Conservation (phyloP, 2,797 vertebrate species). For the Dendrocincla tyrannina region DNA sequence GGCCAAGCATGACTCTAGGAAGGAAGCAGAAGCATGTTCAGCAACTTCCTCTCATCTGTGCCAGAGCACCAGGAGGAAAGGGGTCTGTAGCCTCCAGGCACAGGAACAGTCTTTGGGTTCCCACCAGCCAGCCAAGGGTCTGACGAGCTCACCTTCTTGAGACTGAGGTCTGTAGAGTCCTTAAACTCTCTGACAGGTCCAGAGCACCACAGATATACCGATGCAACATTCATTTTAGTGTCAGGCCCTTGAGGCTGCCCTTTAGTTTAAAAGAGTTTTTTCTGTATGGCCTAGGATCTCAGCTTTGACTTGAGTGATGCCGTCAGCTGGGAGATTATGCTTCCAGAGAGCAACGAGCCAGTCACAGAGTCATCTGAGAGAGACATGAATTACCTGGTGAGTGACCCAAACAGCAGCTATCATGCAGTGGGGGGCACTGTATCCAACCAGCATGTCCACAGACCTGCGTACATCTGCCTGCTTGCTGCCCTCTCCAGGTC, state of each 20-base stretch:
- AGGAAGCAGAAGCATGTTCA: neutral
- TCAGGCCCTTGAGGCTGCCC: neutral
- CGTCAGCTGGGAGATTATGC: slow-evolving; percentile 83
- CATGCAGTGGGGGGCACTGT: neutral
- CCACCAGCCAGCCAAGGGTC: neutral
- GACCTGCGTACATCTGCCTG: accelerated
- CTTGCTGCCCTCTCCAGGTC: neutral
- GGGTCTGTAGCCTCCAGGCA: neutral
- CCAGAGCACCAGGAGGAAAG: neutral
- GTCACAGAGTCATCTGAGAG: neutral
- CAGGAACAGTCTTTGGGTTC: neutral
- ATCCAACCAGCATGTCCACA: neutral
- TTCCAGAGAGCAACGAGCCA: slow-evolving; percentile 65
- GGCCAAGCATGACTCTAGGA: accelerated
- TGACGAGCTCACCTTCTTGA: neutral
- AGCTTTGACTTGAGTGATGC: slow-evolving; percentile 84
- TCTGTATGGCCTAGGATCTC: slow-evolving; percentile 78
- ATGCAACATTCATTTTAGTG: neutral
- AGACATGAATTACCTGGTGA: slow-evolving; percentile 37
- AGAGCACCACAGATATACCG: neutral
- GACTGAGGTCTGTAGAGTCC: neutral
- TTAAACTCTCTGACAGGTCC: neutral
- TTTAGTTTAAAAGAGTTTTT: neutral
- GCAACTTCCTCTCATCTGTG: neutral
- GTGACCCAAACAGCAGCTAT: neutral